A percentile compares a stretch with the other conserved stretches of the same genome.
Evolutionary conservation across 2,888 invertebrate species (phyloP).

Genomic region (Cephonodes hylas): DNA sequence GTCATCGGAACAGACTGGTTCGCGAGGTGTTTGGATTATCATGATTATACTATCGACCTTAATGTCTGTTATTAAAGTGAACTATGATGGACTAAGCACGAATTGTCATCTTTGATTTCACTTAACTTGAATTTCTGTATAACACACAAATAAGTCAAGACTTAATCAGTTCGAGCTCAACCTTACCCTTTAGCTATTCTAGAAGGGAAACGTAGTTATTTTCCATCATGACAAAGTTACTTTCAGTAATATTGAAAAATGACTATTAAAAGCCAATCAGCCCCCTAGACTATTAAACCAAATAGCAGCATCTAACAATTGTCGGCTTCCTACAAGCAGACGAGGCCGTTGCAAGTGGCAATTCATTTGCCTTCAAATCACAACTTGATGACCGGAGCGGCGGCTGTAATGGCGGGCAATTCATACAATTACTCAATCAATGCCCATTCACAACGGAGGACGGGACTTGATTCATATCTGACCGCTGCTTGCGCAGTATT

Average conservation of each 20-base stretch:
- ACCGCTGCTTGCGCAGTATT: background rate
- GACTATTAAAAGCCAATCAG: no score
- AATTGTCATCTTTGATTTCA: background rate
- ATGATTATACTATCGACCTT: background rate
- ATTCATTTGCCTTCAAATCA: constrained; percentile 10
- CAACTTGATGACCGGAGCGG: constrained; percentile 1
- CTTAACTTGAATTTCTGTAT: background rate
- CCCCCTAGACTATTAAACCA: no score
- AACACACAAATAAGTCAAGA: no score
- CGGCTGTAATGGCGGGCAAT: background rate
- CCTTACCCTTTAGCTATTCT: no score
- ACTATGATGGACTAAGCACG: background rate
- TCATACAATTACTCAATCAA: constrained; percentile 13
- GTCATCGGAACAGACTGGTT: background rate
- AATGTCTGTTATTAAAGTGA: background rate
- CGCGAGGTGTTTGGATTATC: background rate
- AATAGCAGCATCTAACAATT: background rate
- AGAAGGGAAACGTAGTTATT: no score
- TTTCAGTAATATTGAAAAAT: no score
- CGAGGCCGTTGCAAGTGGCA: background rate
- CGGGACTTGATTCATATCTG: background rate
- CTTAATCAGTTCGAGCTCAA: no score
- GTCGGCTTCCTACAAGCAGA: background rate
- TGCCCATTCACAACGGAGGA: constrained; percentile 1
- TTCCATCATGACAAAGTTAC: no score